phyloP scores from a whole-genome alignment of 2,888 invertebrate species.

The Rotaria sp. region DNA sequence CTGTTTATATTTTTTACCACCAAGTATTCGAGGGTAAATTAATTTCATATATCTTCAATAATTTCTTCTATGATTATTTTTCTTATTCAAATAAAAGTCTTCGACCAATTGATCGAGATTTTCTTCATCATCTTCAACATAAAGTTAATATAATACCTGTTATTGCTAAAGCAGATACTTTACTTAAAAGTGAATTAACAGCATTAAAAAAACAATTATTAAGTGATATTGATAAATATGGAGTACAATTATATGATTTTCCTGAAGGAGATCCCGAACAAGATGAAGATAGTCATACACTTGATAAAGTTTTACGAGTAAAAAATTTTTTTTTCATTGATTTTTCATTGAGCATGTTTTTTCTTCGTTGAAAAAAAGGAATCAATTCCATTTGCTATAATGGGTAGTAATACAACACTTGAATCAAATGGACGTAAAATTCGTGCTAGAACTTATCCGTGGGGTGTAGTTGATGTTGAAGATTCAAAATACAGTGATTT shows the following conservation, averaged over 20 bases:
- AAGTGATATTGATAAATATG: slow-evolving; percentile 80
- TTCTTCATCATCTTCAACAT: slow-evolving; percentile 54
- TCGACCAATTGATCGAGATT: slow-evolving; percentile 51
- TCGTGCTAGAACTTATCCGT: slow-evolving; percentile 85
- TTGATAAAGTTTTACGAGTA: slow-evolving; percentile 54
- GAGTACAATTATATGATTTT: slow-evolving; percentile 84
- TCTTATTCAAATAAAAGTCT: slow-evolving; percentile 30
- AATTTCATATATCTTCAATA: not conserved
- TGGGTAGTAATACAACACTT: slow-evolving; percentile 79
- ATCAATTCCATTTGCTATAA: slow-evolving; percentile 95
- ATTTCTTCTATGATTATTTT: not conserved
- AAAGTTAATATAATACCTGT: slow-evolving; percentile 56
- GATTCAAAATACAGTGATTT: slow-evolving; percentile 97
- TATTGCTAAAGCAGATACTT: slow-evolving; percentile 55
- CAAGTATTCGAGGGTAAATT: slow-evolving; percentile 52
- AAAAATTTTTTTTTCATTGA: not conserved
- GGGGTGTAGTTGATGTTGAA: slow-evolving; percentile 96
- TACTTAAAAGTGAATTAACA: slow-evolving; percentile 51
- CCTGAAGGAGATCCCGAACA: slow-evolving; percentile 89
- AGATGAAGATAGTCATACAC: slow-evolving; percentile 82
- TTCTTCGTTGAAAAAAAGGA: slow-evolving; percentile 57
- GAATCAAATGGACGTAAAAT: slow-evolving; percentile 80
- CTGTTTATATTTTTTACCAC: slow-evolving; percentile 59
- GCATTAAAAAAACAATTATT: slow-evolving; percentile 57
- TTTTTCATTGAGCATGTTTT: not conserved